A percentile compares a stretch with the other conserved stretches of the same genome.
Evolutionary conservation across 2,113 vertebrate genomes (phyloP).

Genomic region (Limnothrissa miodon): DNA sequence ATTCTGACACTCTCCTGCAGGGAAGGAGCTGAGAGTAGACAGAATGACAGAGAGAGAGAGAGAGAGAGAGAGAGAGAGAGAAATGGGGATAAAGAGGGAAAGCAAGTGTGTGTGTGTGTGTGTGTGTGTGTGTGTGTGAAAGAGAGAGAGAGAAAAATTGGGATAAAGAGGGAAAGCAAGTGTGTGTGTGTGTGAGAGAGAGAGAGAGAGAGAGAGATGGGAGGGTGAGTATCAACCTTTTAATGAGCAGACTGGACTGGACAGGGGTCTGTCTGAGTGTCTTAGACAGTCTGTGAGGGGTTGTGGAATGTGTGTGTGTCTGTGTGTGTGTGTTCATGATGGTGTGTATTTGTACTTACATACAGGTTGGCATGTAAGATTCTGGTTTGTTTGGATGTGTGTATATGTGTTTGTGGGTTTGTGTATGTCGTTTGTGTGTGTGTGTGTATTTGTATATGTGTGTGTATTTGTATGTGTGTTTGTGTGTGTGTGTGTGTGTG

Average conservation of each 20-base stretch:
- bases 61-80: constrained; percentile 8
- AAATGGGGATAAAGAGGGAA: neutral
- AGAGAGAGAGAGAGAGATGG: constrained; percentile 25
- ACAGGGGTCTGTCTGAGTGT: constrained; percentile 26
- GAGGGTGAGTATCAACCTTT: constrained; percentile 27
- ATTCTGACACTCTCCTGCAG: constrained; percentile 1
- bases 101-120: neutral
- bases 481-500: constrained; percentile 11
- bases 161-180: neutral
- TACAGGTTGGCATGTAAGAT: no score
- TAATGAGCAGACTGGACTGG: neutral
- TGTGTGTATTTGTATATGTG: neutral
- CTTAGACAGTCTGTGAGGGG: neutral
- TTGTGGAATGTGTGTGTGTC: no score
- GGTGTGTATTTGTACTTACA: neutral
- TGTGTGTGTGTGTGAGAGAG: neutral
- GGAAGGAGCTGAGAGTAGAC: neutral
- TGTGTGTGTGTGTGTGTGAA: no score
- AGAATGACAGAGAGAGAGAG: constrained; percentile 21
- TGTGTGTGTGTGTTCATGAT: constrained; percentile 16
- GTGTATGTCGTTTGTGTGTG: no score
- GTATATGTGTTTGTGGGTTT: constrained; percentile 16
- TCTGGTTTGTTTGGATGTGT: no score
- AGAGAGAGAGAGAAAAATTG: neutral
- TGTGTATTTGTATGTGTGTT: neutral